Conservation (phyloP, 2,113 vertebrate species). For the Psammodynastes pulverulentus region DNA sequence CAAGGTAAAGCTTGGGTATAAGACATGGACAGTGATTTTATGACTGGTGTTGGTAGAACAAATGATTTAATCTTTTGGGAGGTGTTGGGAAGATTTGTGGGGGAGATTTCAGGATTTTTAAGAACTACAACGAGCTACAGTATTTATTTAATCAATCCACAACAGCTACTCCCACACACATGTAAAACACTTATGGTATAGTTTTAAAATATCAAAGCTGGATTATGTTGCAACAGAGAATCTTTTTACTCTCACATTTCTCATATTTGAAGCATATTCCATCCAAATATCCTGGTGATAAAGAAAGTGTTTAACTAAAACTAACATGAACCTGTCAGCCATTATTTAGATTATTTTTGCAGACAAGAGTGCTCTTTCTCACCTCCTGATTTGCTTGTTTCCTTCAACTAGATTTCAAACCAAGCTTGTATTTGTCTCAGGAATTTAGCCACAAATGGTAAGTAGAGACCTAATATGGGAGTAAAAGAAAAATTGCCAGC, state of each 20-base stretch:
- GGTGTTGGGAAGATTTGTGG: neutral
- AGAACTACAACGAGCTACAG: neutral
- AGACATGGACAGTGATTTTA: neutral
- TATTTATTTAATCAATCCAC: neutral
- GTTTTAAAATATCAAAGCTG: neutral
- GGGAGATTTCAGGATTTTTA: neutral
- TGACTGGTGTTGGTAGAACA: neutral
- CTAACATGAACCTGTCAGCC: neutral
- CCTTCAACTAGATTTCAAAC: constrained; percentile 71
- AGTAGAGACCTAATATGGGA: constrained; percentile 31
- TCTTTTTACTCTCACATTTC: neutral
- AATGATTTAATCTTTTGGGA: neutral
- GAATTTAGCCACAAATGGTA: constrained; percentile 75
- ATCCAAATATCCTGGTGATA: neutral
- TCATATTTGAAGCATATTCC: neutral
- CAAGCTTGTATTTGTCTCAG: constrained; percentile 78
- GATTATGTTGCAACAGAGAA: neutral
- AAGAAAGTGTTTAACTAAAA: neutral
- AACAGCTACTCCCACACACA: neutral
- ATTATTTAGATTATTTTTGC: neutral
- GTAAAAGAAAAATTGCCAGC: neutral
- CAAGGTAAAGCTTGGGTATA: constrained; percentile 66
- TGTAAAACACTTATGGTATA: neutral
- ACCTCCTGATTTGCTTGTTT: constrained; percentile 13
- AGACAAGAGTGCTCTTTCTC: neutral